Conservation (phyloP, 2,113 vertebrate genomes). For the Motacilla alba region DNA sequence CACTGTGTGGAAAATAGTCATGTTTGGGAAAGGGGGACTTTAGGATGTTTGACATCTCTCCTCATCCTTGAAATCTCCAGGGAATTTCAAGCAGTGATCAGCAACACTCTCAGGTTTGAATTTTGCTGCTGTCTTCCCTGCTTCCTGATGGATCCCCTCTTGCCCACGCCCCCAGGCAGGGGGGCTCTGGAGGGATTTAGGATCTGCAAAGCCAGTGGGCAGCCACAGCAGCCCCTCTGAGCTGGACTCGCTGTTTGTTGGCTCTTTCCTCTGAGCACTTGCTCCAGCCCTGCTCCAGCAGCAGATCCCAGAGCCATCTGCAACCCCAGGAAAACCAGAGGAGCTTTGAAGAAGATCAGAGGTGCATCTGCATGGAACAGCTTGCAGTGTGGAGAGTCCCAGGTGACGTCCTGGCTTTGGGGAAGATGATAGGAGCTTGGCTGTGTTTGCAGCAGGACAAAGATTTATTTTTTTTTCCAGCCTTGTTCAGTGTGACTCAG, state of each 20-base stretch:
- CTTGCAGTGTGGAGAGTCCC: accelerated
- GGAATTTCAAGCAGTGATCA: neutral
- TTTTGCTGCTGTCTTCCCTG: neutral
- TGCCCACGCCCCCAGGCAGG: neutral
- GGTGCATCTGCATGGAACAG: neutral
- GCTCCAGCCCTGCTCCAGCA: neutral
- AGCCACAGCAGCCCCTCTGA: neutral
- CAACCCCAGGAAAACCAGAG: neutral
- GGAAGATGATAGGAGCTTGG: neutral
- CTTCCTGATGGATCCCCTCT: neutral
- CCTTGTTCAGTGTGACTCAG: neutral
- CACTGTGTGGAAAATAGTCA: neutral
- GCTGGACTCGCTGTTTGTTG: neutral
- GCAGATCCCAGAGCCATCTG: neutral
- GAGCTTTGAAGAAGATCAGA: neutral
- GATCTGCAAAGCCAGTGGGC: neutral
- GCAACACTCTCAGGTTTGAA: neutral
- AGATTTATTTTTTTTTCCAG: neutral
- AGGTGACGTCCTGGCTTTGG: neutral
- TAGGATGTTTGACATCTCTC: neutral
- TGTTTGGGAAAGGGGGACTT: neutral
- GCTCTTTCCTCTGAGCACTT: neutral
- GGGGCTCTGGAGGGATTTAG: neutral
- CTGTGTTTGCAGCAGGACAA: neutral
- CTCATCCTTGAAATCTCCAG: neutral